phyloP scores from a whole-genome alignment of 1,140 invertebrate species.

The Eriocheir sinensis region DNA sequence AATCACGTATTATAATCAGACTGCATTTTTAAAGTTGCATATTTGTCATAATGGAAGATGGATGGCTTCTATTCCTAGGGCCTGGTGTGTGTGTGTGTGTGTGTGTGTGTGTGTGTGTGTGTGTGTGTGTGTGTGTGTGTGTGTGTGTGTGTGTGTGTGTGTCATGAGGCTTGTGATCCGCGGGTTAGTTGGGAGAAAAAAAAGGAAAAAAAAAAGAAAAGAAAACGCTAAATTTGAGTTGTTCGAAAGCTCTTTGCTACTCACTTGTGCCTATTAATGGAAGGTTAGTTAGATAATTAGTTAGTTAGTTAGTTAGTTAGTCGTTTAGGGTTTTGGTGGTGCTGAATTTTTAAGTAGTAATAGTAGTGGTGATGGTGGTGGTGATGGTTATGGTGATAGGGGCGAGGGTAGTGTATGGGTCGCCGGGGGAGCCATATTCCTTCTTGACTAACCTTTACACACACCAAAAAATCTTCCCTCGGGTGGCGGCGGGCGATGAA shows the following conservation, averaged over 20 bases:
- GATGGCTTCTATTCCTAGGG: not conserved
- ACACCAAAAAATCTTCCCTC: not conserved
- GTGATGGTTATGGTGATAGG: not conserved
- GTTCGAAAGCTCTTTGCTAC: too few relatives aligned
- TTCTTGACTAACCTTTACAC: not conserved
- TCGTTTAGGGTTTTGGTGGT: too few relatives aligned
- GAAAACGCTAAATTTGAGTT: too few relatives aligned
- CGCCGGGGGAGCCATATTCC: not conserved
- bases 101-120: too few relatives aligned
- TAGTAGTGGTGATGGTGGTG: not conserved
- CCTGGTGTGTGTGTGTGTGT: too few relatives aligned
- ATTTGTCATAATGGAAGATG: slow-evolving; percentile 36
- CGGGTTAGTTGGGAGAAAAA: not conserved
- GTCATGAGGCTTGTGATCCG: not conserved
- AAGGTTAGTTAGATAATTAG: not conserved
- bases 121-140: too few relatives aligned
- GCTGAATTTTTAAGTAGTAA: not conserved
- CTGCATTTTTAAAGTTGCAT: slow-evolving; percentile 26
- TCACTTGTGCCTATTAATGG: not conserved
- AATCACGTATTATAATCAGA: slow-evolving; percentile 38
- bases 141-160: too few relatives aligned
- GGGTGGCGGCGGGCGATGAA: not conserved
- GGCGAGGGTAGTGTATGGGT: not conserved
- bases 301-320: too few relatives aligned
- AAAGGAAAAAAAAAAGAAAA: not conserved